Percentiles rank a stretch among this genome's conserved stretches.
Evolutionary conservation across 2,888 invertebrate genomes (phyloP).

Genomic region (Monopis laevigella): DNA sequence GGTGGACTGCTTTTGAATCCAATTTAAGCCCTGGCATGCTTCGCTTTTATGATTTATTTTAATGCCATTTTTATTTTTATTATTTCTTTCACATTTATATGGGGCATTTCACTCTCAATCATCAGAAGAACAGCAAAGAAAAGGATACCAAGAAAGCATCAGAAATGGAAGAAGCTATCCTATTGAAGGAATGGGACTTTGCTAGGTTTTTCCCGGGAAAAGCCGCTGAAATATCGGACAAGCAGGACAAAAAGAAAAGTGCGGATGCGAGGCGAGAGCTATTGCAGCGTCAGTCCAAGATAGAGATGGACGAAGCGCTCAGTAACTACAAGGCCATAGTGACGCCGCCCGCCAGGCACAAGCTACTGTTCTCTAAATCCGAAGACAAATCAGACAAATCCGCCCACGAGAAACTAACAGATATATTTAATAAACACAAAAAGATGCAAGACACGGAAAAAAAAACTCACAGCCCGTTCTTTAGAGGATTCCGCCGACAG

Average conservation of each 20-base stretch:
- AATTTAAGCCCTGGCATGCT: not conserved
- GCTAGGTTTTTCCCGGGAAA: slow-evolving; percentile 81
- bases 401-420: slow-evolving; percentile 52
- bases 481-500: slow-evolving; percentile 82
- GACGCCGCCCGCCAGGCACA: slow-evolving; percentile 51
- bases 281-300: slow-evolving; percentile 50
- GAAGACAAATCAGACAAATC: slow-evolving; percentile 48
- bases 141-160: slow-evolving; percentile 48
- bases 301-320: slow-evolving; percentile 59
- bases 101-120: slow-evolving; percentile 36
- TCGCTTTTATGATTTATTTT: slow-evolving; percentile 9
- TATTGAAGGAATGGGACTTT: slow-evolving; percentile 89
- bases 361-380: slow-evolving; percentile 42
- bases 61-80: slow-evolving; percentile 29
- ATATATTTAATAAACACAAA: slow-evolving; percentile 67
- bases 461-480: slow-evolving; percentile 75
- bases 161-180: slow-evolving; percentile 79
- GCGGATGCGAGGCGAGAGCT: slow-evolving; percentile 43
- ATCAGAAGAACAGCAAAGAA: slow-evolving; percentile 51
- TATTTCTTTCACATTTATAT: slow-evolving; percentile 57
- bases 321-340: slow-evolving; percentile 50
- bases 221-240: slow-evolving; percentile 39
- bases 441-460: slow-evolving; percentile 77
- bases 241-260: slow-evolving; percentile 44
- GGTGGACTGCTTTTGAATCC: slow-evolving; percentile 2